Base-by-base conservation (phyloP, 2,888 invertebrate genomes). In the Sarcophaga carnaria region DNA sequence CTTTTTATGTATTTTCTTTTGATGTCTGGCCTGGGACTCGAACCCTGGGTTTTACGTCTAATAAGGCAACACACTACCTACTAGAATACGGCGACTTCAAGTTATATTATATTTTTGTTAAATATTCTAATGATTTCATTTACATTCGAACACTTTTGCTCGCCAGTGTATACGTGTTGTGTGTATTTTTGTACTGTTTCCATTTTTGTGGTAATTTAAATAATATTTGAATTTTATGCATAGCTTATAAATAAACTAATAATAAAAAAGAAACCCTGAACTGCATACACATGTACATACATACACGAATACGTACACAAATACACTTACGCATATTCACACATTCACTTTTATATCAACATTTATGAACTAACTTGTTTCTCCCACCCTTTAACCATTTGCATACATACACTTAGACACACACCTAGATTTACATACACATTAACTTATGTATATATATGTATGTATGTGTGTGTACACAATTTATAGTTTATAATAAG, bases 221-320 rank as follows among this genome's bases (percentile, higher is more conserved):
- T 80, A 75, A 79, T 83, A 83, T 69, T 83, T 79, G 79, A 79
- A 83, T 83, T 72, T 79, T 75, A 75, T 74, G 79, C 79, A 83
- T 79, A 71, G 79, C 71, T 78, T 78, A 63, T 72, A 78, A 79
- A 75, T 71, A 77, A 71, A 82, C 66, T 79, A 59, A 45, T 54
- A 17, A 54, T 54, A 54, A 54, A 54, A 14, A 17, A 17, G 17
- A 54, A 54, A 4, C 4, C 54, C 17, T 70, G 27, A 20, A 70
- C 45, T 20, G 8, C 12, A 45, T 45, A 14, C n/a, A n/a, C 4
- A 10, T 45, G 8, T 4, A 12, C 25, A 47, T 45, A 72, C 4
- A 71, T 5, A 37, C 63, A 20, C 20, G 20, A 12, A 62, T 47
- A 62, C 59, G 72, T 17, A 49, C 27, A 22, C 60, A 69, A 11